Evolutionary conservation across 2,888 invertebrate species (phyloP).

Genomic region (Meandrusa payeni): DNA sequence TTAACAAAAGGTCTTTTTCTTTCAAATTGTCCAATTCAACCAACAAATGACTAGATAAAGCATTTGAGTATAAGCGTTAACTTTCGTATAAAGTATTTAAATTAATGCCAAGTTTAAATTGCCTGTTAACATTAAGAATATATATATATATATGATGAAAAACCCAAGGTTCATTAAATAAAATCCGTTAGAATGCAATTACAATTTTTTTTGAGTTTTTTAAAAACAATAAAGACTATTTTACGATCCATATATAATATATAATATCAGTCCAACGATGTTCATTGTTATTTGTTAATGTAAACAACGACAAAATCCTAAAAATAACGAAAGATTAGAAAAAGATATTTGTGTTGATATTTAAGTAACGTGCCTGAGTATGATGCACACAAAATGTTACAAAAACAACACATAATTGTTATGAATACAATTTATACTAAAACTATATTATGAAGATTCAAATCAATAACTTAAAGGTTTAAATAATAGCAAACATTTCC

Average conservation of each 20-base stretch:
- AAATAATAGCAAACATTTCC: constrained; percentile 28
- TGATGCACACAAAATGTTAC: constrained; percentile 16
- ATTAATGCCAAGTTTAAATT: not conserved
- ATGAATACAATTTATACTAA: constrained; percentile 25
- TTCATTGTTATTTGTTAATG: no score
- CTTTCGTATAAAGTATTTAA: not conserved
- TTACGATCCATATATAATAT: no score
- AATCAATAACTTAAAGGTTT: constrained; percentile 31
- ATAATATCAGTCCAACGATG: no score
- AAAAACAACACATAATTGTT: constrained; percentile 19
- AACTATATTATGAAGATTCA: constrained; percentile 37
- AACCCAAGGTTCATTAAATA: no score
- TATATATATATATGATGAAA: no score
- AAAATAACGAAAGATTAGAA: no score
- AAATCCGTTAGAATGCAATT: no score
- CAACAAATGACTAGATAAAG: constrained; percentile 32
- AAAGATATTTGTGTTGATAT: no score
- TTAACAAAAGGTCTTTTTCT: constrained; percentile 45
- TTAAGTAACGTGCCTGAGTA: constrained; percentile 38
- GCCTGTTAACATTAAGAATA: not conserved
- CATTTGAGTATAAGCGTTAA: constrained; percentile 26
- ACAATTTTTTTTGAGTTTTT: no score
- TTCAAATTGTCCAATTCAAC: constrained; percentile 13
- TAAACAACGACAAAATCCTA: no score
- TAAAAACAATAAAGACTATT: no score